Evolutionary conservation across 2,113 vertebrate species (phyloP).

Genomic region (Megaceryle torquata): DNA sequence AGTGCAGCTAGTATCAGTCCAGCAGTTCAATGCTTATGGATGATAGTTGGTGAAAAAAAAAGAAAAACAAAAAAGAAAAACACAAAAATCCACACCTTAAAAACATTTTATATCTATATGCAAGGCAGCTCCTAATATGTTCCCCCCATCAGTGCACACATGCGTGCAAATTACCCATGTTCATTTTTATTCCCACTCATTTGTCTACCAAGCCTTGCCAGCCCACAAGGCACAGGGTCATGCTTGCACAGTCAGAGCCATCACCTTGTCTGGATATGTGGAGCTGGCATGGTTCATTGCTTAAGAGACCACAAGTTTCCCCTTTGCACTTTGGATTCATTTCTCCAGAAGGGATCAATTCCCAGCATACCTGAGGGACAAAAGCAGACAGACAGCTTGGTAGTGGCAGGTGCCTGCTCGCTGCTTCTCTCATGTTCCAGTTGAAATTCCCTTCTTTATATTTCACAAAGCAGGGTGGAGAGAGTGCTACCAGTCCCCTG

Average conservation of each 20-base stretch:
- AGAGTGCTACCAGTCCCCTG: background rate
- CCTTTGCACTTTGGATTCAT: background rate
- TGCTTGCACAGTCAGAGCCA: background rate
- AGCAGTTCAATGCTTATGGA: background rate
- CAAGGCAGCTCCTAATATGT: background rate
- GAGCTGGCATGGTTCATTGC: background rate
- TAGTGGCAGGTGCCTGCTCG: background rate
- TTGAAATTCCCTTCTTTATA: background rate
- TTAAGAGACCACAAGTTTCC: background rate
- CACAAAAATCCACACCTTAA: background rate
- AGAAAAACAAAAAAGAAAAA: too few species aligned
- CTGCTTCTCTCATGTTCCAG: background rate
- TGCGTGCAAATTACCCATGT: background rate
- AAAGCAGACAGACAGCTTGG: accelerated
- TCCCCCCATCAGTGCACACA: background rate
- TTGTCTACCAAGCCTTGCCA: background rate
- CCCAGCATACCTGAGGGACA: background rate
- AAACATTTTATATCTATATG: background rate
- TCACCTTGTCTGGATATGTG: background rate
- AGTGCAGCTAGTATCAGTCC: background rate
- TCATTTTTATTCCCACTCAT: background rate
- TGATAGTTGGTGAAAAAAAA: background rate
- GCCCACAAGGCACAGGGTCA: background rate
- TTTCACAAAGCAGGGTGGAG: background rate
- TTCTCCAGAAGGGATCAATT: background rate